These are phyloP conservation scores for Meriones unguiculatus DNA, from an alignment of 2,113 vertebrate species.

Conservation along the genomic window DNA sequence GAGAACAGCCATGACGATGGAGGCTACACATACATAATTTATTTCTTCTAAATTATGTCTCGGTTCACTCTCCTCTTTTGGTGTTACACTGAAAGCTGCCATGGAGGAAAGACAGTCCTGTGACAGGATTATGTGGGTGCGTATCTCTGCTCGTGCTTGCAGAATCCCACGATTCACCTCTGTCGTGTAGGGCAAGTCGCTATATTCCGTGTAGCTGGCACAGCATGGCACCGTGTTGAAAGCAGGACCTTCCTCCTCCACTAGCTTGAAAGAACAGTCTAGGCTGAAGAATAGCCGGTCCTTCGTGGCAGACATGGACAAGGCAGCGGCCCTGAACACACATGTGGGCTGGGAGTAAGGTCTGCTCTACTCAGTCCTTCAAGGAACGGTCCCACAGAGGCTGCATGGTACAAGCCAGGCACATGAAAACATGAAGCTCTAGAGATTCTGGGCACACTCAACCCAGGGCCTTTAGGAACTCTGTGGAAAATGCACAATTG, in stretches of 20 bases:
- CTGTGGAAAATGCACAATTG: neutral
- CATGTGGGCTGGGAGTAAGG: neutral
- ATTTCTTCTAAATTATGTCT: constrained; percentile 73
- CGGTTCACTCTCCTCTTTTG: constrained; percentile 73
- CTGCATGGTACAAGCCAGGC: neutral
- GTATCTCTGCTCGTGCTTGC: neutral
- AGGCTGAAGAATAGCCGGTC: neutral
- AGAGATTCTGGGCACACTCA: neutral
- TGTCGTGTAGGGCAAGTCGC: neutral
- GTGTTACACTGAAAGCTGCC: constrained; percentile 79
- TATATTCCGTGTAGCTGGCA: neutral
- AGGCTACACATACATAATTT: constrained; percentile 77
- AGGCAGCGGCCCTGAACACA: neutral
- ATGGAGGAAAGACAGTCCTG: neutral
- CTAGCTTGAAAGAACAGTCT: neutral
- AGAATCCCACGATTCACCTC: neutral
- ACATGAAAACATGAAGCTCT: neutral
- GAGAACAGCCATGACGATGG: constrained; percentile 60
- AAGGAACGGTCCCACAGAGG: neutral
- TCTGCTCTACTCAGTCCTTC: neutral
- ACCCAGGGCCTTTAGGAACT: neutral
- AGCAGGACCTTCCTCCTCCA: neutral
- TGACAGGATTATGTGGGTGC: neutral
- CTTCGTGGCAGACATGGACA: neutral
- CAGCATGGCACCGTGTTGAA: neutral